Evolutionary conservation across 2,797 vertebrate species (phyloP).

Genomic region (Hephaestus fuliginosus): DNA sequence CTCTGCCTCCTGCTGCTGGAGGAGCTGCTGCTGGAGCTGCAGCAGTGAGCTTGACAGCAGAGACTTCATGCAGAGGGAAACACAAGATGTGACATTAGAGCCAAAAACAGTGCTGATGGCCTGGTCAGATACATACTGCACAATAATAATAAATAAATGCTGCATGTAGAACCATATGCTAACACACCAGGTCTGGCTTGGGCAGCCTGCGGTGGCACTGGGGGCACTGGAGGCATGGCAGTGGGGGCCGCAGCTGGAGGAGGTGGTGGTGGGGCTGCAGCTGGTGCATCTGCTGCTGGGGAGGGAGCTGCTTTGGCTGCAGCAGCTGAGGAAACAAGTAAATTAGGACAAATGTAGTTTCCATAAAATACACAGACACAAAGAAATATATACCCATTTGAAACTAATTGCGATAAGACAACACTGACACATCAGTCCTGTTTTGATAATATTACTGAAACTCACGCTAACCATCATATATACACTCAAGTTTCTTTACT

Average conservation of each 20-base stretch:
- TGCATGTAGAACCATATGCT: background rate
- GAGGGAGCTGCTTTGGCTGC: constrained; percentile 80
- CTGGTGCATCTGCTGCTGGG: constrained; percentile 76
- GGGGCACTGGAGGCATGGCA: constrained; percentile 89
- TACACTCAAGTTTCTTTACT: background rate
- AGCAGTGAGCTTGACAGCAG: constrained; percentile 88
- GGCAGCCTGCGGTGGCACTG: constrained; percentile 83
- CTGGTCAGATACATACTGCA: background rate
- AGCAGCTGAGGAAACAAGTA: constrained; percentile 79
- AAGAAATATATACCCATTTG: background rate
- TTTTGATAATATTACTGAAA: background rate
- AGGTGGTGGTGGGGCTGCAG: constrained; percentile 54
- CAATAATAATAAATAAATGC: background rate
- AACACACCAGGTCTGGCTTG: constrained; percentile 84
- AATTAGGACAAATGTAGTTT: background rate
- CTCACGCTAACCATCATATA: background rate
- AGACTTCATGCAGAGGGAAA: constrained; percentile 79
- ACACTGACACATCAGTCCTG: background rate
- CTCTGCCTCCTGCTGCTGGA: constrained; percentile 78
- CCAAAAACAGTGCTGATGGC: background rate
- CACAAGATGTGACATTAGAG: background rate
- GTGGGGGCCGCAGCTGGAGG: constrained; percentile 79
- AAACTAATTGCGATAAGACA: background rate
- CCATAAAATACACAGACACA: background rate
- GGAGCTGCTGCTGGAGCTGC: constrained; percentile 72